These are phyloP conservation scores for Microcaecilia unicolor DNA, from an alignment of 2,797 vertebrate species.

Conservation along the genomic window DNA sequence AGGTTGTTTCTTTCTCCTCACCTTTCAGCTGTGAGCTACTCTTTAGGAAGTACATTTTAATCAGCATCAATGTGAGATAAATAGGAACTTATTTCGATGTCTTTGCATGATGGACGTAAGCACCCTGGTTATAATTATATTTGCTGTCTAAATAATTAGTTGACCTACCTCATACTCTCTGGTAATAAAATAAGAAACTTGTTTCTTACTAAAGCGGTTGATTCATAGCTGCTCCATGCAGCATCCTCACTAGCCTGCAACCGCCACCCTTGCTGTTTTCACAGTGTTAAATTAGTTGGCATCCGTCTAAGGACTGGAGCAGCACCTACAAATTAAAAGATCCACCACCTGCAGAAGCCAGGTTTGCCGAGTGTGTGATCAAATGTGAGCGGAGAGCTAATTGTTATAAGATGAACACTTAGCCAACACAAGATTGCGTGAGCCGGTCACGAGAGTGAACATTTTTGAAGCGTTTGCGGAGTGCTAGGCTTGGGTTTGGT, in stretches of 20 bases:
- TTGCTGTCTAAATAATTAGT: constrained; percentile 54
- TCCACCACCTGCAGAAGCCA: constrained; percentile 35
- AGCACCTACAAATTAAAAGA: constrained; percentile 53
- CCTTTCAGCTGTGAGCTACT: constrained; percentile 34
- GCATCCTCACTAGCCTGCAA: constrained; percentile 52
- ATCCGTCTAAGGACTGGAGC: constrained; percentile 44
- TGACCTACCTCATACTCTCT: constrained; percentile 29
- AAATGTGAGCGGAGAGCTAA: constrained; percentile 51
- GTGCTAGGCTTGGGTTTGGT: constrained; percentile 2
- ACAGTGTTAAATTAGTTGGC: constrained; percentile 52
- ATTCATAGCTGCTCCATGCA: constrained; percentile 45
- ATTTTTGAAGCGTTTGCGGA: constrained; percentile 20
- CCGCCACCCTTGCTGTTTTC: constrained; percentile 43
- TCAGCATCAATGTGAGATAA: constrained; percentile 50
- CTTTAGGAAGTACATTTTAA: constrained; percentile 54
- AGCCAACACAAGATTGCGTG: constrained; percentile 54
- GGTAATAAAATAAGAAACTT: constrained; percentile 25
- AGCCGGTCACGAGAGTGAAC: constrained; percentile 41
- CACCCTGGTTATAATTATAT: constrained; percentile 48
- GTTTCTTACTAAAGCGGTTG: constrained; percentile 35
- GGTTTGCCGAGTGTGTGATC: constrained; percentile 44
- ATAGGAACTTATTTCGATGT: constrained; percentile 38
- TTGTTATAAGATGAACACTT: constrained; percentile 56
- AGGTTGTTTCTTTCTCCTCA: constrained; percentile 29
- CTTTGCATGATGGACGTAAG: constrained; percentile 42